Evolutionary conservation across 2,888 invertebrate species (phyloP).

Genomic region (Onchidella celtica): DNA sequence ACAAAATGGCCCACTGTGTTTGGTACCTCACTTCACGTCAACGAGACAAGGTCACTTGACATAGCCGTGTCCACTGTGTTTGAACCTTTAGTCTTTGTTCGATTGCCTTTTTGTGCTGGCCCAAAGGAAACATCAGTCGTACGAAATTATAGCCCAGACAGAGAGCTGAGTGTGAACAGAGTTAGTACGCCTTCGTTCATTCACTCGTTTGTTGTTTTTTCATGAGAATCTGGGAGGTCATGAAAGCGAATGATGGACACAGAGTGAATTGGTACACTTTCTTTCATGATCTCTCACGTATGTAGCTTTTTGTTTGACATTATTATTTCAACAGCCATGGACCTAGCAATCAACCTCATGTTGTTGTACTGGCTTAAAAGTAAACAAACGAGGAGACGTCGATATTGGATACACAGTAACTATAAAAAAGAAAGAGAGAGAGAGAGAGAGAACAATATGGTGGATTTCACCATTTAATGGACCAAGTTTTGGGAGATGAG

Average conservation of each 20-base stretch:
- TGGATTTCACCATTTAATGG: neutral
- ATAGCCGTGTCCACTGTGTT: too few relatives aligned
- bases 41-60: too few relatives aligned
- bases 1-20: too few relatives aligned
- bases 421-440: neutral
- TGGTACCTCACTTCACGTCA: too few relatives aligned
- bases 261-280: neutral
- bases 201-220: neutral
- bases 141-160: too few relatives aligned
- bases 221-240: neutral
- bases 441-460: neutral
- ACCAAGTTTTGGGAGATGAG: neutral
- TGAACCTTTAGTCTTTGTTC: too few relatives aligned
- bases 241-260: neutral
- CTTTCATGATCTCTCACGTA: neutral
- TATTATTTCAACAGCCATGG: neutral
- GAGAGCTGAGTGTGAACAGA: neutral
- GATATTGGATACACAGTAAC: neutral
- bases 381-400: neutral
- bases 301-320: constrained; percentile 2
- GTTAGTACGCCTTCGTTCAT: neutral
- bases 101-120: too few relatives aligned
- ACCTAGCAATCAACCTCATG: neutral
- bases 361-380: neutral
- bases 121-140: too few relatives aligned